These are phyloP conservation scores for Sorex araneus DNA, from an alignment of 2,113 vertebrate genomes.

Conservation along the genomic window DNA sequence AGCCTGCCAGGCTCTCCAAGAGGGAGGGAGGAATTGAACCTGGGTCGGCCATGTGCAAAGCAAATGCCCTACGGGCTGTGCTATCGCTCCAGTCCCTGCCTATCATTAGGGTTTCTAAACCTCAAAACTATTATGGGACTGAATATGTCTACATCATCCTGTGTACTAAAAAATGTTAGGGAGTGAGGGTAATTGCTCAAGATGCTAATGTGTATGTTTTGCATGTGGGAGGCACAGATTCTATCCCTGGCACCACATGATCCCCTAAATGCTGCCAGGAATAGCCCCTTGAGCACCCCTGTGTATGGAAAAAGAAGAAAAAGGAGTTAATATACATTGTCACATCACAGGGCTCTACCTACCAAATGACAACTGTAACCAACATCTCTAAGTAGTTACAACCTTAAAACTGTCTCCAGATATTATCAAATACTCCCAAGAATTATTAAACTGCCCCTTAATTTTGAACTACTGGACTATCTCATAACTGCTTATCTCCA, in stretches of 20 bases:
- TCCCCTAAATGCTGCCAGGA: too few relatives aligned
- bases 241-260: too few relatives aligned
- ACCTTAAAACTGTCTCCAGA: slow-evolving; percentile 15
- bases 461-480: slow-evolving; percentile 5
- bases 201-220: too few relatives aligned
- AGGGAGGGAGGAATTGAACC: too few relatives aligned
- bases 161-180: background rate
- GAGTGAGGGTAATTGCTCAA: background rate
- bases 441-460: background rate
- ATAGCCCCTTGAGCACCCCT: too few relatives aligned
- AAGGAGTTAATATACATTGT: too few relatives aligned
- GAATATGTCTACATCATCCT: background rate
- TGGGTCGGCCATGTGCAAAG: too few relatives aligned
- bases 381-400: background rate
- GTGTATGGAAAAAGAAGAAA: too few relatives aligned
- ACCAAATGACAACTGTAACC: slow-evolving; percentile 12
- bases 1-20: too few relatives aligned
- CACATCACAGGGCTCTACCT: background rate
- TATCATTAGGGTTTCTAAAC: slow-evolving; percentile 4
- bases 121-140: background rate
- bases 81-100: background rate
- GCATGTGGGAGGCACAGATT: too few relatives aligned
- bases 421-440: slow-evolving; percentile 7
- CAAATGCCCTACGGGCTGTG: too few relatives aligned
- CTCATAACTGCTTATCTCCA: background rate